phyloP scores from a whole-genome alignment of 2,797 vertebrate genomes.

The Echiichthys vipera region DNA sequence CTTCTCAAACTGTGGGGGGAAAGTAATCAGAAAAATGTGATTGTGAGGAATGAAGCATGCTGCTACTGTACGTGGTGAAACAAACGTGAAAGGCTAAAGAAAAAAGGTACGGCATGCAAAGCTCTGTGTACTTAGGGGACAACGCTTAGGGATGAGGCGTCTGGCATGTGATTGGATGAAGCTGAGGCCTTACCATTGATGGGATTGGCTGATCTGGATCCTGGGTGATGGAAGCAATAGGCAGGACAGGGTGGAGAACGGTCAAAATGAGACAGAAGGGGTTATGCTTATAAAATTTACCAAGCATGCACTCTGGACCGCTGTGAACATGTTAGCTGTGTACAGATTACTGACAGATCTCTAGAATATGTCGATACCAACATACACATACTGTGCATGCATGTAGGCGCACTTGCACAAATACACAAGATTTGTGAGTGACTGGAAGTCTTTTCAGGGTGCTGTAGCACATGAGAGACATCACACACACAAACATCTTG shows the following conservation, averaged over 20 bases:
- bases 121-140: conserved; percentile 41
- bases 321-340: conserved; percentile 50
- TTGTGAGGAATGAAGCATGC: conserved; percentile 48
- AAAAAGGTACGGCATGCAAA: conserved; percentile 61
- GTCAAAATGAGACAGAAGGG: conserved; percentile 81
- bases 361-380: not conserved
- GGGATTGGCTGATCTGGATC: conserved; percentile 99
- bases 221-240: conserved; percentile 93
- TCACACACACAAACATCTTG: conserved; percentile 38
- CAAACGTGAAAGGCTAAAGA: not conserved
- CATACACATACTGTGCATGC: conserved; percentile 21
- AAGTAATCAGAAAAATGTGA: not conserved
- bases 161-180: conserved; percentile 80
- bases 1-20: conserved; percentile 16
- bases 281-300: conserved; percentile 64
- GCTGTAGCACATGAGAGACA: conserved; percentile 29
- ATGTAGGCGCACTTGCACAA: conserved; percentile 28
- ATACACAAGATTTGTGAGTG: conserved; percentile 37
- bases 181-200: conserved; percentile 95
- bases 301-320: conserved; percentile 86
- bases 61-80: not conserved
- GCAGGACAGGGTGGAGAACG: conserved; percentile 88
- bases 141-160: conserved; percentile 34
- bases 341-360: conserved; percentile 27
- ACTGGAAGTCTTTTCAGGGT: conserved; percentile 26